phyloP scores from a whole-genome alignment of 2,888 invertebrate genomes.

The Eurytoma adleriae region DNA sequence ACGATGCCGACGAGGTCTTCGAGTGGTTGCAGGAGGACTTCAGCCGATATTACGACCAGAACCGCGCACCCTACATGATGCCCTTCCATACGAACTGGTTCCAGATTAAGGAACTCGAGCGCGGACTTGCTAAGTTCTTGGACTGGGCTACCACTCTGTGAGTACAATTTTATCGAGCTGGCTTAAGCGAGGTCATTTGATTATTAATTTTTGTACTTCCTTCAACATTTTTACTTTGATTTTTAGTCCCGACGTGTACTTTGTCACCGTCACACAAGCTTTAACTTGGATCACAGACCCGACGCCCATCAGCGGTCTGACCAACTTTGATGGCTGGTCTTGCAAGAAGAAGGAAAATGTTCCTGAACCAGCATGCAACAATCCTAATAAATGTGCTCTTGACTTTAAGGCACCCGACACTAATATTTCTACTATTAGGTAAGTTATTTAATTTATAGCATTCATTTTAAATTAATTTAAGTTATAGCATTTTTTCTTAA shows the following conservation, averaged over 20 bases:
- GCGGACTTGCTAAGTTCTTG: constrained; percentile 90
- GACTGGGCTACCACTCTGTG: constrained; percentile 87
- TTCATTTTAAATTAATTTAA: constrained; percentile 8
- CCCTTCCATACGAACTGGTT: constrained; percentile 98
- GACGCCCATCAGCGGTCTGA: constrained; percentile 82
- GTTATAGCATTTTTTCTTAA: neutral
- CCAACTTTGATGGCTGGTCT: constrained; percentile 88
- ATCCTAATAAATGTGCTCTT: constrained; percentile 89
- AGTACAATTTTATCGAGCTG: constrained; percentile 70
- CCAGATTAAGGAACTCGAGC: constrained; percentile 89
- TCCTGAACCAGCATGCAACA: constrained; percentile 87
- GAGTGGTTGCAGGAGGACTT: constrained; percentile 95
- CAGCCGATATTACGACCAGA: constrained; percentile 89
- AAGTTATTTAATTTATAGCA: constrained; percentile 53
- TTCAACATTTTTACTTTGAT: neutral
- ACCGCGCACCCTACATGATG: constrained; percentile 95
- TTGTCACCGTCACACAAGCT: constrained; percentile 92
- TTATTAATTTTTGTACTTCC: neutral
- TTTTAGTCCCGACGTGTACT: constrained; percentile 88
- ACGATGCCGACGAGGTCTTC: constrained; percentile 87
- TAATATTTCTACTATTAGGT: constrained; percentile 87
- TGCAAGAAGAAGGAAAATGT: constrained; percentile 85
- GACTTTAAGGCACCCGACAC: constrained; percentile 86
- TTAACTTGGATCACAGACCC: constrained; percentile 94
- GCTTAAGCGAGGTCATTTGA: constrained; percentile 10